Evolutionary conservation across 2,113 vertebrate genomes (phyloP).

Genomic region (Puntigrus tetrazona): DNA sequence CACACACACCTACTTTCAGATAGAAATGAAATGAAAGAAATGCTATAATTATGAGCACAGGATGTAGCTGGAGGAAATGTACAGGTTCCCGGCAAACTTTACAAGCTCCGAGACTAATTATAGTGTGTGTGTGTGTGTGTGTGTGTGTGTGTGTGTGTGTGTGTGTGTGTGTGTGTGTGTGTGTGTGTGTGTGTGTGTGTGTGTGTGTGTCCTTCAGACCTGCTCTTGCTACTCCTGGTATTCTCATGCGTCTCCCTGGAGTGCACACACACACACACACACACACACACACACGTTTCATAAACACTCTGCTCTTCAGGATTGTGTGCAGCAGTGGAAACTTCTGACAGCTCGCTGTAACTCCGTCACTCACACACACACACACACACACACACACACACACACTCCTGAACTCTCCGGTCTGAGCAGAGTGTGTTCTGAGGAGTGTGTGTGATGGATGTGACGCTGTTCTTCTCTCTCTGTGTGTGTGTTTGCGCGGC

Average conservation of each 20-base stretch:
- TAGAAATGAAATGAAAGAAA: slow-evolving; percentile 20
- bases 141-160: slow-evolving; percentile 32
- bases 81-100: slow-evolving; percentile 35
- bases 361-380: no score
- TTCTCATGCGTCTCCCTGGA: neutral
- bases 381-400: no score
- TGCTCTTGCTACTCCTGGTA: neutral
- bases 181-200: slow-evolving; percentile 33
- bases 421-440: no score
- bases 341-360: no score
- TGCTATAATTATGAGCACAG: slow-evolving; percentile 62
- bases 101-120: slow-evolving; percentile 45
- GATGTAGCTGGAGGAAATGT: slow-evolving; percentile 49
- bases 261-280: neutral
- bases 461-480: no score
- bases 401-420: no score
- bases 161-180: neutral
- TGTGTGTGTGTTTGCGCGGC: no score
- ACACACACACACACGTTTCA: neutral
- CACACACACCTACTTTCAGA: slow-evolving; percentile 18
- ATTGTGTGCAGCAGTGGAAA: no score
- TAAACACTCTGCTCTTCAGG: no score
- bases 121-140: slow-evolving; percentile 37
- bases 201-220: slow-evolving; percentile 4
- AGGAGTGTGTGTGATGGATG: no score